Conservation (phyloP, 2,113 vertebrate species). For the Rhinolophus sinicus region DNA sequence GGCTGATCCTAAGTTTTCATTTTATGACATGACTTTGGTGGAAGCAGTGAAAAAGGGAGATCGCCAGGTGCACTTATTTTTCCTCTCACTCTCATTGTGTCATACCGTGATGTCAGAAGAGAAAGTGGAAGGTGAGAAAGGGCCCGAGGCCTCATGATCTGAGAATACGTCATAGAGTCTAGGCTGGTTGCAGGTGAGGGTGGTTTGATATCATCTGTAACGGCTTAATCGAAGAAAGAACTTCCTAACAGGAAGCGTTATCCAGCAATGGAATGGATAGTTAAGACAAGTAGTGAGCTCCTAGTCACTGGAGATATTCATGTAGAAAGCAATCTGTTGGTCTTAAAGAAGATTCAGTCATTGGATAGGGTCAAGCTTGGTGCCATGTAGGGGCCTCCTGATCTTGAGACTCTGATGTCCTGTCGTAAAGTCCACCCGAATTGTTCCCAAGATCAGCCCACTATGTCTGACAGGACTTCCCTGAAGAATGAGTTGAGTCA, state of each 20-base stretch:
- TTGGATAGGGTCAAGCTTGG: not conserved
- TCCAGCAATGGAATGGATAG: not conserved
- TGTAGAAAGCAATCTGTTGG: not conserved
- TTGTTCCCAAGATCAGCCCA: not conserved
- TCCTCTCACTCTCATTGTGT: slow-evolving; percentile 93
- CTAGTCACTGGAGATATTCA: not conserved
- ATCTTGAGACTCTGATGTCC: not conserved
- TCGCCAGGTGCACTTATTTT: slow-evolving; percentile 87
- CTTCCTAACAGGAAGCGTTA: not conserved
- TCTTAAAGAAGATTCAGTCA: not conserved
- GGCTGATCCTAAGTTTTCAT: slow-evolving; percentile 93
- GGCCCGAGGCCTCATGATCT: not conserved
- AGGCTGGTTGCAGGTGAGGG: not conserved
- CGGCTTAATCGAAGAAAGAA: not conserved
- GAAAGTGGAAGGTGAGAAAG: slow-evolving; percentile 90
- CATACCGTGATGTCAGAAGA: slow-evolving; percentile 97
- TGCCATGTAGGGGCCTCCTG: not conserved
- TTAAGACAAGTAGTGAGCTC: not conserved
- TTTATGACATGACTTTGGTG: slow-evolving; percentile 92
- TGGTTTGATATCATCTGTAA: not conserved
- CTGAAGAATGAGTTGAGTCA: not conserved
- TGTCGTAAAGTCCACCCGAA: not conserved
- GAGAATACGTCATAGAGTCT: not conserved
- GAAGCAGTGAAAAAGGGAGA: slow-evolving; percentile 88
- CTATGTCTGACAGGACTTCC: not conserved